phyloP scores from a whole-genome alignment of 2,888 invertebrate species.

The Priocnemis perturbator region DNA sequence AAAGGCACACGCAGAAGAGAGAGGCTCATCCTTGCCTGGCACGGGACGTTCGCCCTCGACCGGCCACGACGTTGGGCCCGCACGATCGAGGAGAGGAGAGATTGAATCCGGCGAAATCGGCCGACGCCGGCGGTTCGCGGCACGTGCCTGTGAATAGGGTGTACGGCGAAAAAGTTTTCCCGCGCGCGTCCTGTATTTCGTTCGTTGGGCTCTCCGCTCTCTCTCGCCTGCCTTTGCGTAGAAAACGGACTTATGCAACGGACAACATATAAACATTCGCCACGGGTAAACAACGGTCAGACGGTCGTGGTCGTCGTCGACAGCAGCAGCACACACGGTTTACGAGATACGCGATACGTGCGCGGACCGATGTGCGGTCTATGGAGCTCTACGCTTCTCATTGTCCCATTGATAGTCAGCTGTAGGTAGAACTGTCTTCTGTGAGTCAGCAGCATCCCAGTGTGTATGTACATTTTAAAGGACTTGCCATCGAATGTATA shows the following conservation, averaged over 20 bases:
- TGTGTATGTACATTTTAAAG: constrained; percentile 8
- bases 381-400: too few relatives aligned
- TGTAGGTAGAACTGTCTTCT: background rate
- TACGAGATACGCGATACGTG: background rate
- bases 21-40: constrained; percentile 47
- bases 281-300: constrained; percentile 48
- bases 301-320: constrained; percentile 1
- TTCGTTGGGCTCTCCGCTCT: constrained; percentile 23
- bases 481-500: constrained; percentile 2
- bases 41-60: constrained; percentile 29
- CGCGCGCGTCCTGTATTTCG: constrained; percentile 52
- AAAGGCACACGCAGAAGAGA: constrained; percentile 41
- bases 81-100: background rate
- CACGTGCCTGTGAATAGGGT: constrained; percentile 48
- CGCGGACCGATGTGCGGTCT: too few relatives aligned
- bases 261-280: constrained; percentile 61
- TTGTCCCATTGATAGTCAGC: background rate
- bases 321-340: background rate
- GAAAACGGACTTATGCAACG: constrained; percentile 63
- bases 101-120: background rate
- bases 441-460: background rate
- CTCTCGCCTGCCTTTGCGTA: constrained; percentile 29
- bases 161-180: constrained; percentile 53
- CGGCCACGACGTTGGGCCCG: constrained; percentile 27
- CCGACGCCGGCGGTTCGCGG: constrained; percentile 10